Base-by-base conservation (phyloP, 1,140 invertebrate species). In the Solen grandis region DNA sequence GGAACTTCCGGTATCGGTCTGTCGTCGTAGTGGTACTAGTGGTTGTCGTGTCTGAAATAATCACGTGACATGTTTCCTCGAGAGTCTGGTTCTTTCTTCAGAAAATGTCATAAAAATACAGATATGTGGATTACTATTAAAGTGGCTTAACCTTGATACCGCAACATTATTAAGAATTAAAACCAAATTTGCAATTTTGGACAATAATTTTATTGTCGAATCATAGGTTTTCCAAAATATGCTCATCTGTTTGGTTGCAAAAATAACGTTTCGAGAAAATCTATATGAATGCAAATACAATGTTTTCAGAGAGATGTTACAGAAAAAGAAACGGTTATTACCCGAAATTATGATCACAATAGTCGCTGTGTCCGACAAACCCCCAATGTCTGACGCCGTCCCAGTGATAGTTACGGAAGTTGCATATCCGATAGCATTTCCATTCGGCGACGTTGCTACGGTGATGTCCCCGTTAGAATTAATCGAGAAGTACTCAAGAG, bases 21-120 rank as follows among this genome's bases (percentile, higher is more conserved):
- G 60, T 75, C 0, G 73, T 75, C n/a, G 73, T 75, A n/a, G 73
- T 75, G 10, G 73, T 75, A 27, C 35, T 52, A 4, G 60, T 35
- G 19, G 73, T 75, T 10, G 73, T 75, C 0, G 73, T 63, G 27
- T 63, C 41, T 75, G 31, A 27, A 38, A 50, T n/a, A n/a, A n/a
- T 13, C 46, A 50, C n/a, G 60, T 5, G 36, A 33, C 14, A 29
- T 33, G 22, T 63, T 63, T 29, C 4, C 14, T 63, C 10, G 13
- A 10, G 8, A 25, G 4, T 29, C 13, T 29, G 29, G 4, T 4
- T 8, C 22, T 31, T 31, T 10, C 14, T 63, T 63, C 10, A 59
- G 13, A 29, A 27, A 33, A n/a, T n/a, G n/a, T n/a, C n/a, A n/a
- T n/a, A n/a, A n/a, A n/a, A n/a, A n/a, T n/a, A n/a, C n/a, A n/a